Base-by-base conservation (phyloP, 1,140 invertebrate genomes). In the Microplitis mediator region DNA sequence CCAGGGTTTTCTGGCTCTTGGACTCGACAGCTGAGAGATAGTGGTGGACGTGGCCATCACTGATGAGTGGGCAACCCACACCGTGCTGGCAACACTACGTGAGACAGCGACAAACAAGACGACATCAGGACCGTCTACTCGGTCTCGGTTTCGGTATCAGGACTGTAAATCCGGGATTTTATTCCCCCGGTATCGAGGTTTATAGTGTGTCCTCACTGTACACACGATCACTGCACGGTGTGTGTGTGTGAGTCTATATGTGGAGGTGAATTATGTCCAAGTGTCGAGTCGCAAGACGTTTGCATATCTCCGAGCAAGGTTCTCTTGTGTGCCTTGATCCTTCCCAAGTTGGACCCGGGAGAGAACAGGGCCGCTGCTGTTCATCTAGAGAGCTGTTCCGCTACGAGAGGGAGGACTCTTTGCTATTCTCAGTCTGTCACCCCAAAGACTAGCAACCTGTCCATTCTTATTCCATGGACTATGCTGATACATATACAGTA, bases 111-210 rank as follows among this genome's bases (percentile, higher is more conserved):
- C 74, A 75, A 75, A 69, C 71, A 73, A 16, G 73, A 70, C 45
- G 39, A 45, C 39, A 45, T 45, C 39, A 74, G 61, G 61, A 65
- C 62, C 58, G 60, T 75, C 77, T 77, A 73, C 39, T 45, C 11
- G 39, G 6, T 45, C 39, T 45, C 6, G 39, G 6, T 75, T 77
- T 78, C 75, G 77, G 76, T 87, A 87, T 87, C 85, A 81, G 80
- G 81, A 82, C 79, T 83, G 83, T 87, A 87, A 87, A 87, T 87
- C 83, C 83, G 80, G 80, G 78, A 84, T 84, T 87, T 87, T 86
- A 87, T 87, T 86, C 79, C 78, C 77, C 78, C 81, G 79, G 82
- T 87, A 87, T 86, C 84, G 83, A 84, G 81, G 85, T 87, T 87
- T 87, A 87, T 86, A 85, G 85, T 82, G 39, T 45, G 82, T 86